These are phyloP conservation scores for Carollia perspicillata DNA, from an alignment of 2,113 vertebrate genomes.

Conservation along the genomic window DNA sequence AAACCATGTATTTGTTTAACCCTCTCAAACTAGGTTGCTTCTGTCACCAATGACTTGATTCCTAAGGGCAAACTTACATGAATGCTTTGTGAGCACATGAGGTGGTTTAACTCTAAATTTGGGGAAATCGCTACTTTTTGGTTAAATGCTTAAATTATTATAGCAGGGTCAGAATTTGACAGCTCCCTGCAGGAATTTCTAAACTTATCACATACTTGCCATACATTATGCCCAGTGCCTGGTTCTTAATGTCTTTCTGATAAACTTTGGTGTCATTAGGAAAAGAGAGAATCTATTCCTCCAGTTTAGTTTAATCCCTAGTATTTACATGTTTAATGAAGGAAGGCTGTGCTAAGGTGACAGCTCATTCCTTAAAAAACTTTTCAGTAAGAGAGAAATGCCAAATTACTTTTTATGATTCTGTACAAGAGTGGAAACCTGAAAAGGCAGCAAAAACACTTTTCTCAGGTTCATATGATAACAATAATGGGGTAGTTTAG, in stretches of 20 bases:
- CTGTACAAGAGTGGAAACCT: not conserved
- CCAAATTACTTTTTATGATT: not conserved
- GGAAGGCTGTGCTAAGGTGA: not conserved
- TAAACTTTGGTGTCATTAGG: not conserved
- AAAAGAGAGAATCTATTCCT: conserved; percentile 21
- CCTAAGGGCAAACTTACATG: not conserved
- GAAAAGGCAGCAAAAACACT: not conserved
- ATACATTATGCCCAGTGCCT: not conserved
- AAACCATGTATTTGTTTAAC: not conserved
- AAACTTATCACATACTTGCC: not conserved
- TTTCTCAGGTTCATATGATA: not conserved
- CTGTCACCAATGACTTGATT: not conserved
- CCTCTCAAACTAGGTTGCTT: not conserved
- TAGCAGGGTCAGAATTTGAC: not conserved
- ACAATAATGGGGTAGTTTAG: not conserved
- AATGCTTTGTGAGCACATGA: not conserved
- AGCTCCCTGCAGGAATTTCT: not conserved
- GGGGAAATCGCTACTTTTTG: not conserved
- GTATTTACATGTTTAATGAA: not conserved
- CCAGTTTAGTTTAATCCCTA: not conserved
- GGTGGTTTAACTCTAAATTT: not conserved
- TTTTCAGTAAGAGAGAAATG: not conserved
- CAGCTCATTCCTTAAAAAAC: not conserved
- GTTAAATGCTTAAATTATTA: not conserved
- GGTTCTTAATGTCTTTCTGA: not conserved